Conservation (phyloP, 2,113 vertebrate species). For the Oncorhynchus mykiss region DNA sequence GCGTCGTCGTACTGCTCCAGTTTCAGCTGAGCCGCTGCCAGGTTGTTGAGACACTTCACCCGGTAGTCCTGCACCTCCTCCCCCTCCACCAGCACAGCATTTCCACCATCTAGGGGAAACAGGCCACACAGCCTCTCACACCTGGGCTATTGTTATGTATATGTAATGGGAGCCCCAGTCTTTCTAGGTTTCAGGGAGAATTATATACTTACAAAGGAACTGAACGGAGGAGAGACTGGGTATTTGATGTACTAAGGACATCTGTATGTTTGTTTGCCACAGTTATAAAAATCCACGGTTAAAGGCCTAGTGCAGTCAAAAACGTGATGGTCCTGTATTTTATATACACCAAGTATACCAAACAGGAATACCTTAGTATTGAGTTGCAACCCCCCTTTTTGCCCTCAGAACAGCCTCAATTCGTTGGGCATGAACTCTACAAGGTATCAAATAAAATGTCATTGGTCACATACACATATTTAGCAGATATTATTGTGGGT, state of each 20-base stretch:
- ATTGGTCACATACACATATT: too few species aligned
- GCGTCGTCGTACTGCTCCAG: conserved; percentile 74
- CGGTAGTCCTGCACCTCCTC: conserved; percentile 78
- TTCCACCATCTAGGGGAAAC: conserved; percentile 52
- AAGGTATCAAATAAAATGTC: too few species aligned
- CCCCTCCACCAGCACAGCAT: conserved; percentile 45
- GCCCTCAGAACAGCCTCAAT: too few species aligned
- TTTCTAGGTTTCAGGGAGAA: conserved; percentile 2
- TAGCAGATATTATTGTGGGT: too few species aligned
- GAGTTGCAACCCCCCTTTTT: too few species aligned
- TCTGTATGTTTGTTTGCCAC: conserved; percentile 16
- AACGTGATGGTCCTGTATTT: too few species aligned
- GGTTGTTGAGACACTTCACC: conserved; percentile 86
- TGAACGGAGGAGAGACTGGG: not conserved
- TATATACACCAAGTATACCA: too few species aligned
- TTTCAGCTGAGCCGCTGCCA: conserved; percentile 78
- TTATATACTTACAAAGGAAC: conserved; percentile 9
- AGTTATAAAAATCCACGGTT: conserved; percentile 5
- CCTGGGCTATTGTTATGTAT: conserved; percentile 11
- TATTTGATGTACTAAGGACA: conserved; percentile 18
- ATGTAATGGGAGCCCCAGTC: conserved; percentile 7
- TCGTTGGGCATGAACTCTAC: too few species aligned
- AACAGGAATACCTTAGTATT: too few species aligned
- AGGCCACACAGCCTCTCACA: conserved; percentile 11
- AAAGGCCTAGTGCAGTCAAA: not conserved